Evolutionary conservation across 1,140 invertebrate genomes (phyloP).

Genomic region (Microplitis mediator): DNA sequence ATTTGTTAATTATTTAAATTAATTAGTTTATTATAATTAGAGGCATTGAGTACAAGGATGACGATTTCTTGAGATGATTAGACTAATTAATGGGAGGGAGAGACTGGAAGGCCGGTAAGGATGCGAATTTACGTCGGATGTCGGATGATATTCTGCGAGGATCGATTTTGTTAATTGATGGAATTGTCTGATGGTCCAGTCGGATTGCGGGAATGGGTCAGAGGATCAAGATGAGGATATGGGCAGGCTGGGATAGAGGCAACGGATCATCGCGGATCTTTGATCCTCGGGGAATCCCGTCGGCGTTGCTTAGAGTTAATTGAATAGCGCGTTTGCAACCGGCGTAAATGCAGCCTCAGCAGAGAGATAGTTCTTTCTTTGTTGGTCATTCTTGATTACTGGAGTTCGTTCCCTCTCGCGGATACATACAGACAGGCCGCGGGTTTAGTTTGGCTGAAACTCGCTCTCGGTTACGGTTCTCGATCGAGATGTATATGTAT

Average conservation of each 20-base stretch:
- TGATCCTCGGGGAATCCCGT: conserved; percentile 37
- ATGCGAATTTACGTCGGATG: no score
- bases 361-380: neutral
- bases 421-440: neutral
- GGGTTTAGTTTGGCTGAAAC: neutral
- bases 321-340: conserved; percentile 29
- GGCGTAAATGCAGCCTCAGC: conserved; percentile 12
- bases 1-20: no score
- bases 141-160: no score
- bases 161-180: neutral
- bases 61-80: no score
- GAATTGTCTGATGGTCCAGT: neutral
- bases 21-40: no score
- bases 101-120: no score
- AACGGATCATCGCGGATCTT: conserved; percentile 34
- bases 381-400: neutral
- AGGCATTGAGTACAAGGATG: no score
- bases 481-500: neutral
- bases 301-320: conserved; percentile 34
- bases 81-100: no score
- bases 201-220: conserved; percentile 11
- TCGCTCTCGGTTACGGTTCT: neutral
- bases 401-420: neutral
- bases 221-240: neutral
- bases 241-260: neutral